Conservation (phyloP, 2,888 invertebrate genomes). For the Nasonia oneida region DNA sequence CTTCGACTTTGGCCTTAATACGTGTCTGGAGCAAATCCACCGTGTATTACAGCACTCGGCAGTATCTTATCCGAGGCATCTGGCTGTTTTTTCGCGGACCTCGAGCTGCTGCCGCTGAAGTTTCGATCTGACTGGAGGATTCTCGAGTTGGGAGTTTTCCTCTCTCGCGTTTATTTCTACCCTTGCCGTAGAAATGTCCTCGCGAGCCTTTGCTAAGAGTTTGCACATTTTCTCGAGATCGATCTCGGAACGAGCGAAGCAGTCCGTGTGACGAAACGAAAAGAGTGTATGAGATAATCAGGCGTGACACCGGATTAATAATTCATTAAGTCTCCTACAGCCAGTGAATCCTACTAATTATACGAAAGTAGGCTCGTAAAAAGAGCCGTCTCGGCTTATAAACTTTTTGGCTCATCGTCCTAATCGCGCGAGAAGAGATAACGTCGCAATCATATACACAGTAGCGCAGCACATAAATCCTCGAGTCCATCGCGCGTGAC, state of each 20-base stretch:
- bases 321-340: neutral
- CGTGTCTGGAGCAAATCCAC: slow-evolving; percentile 44
- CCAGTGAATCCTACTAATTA: slow-evolving; percentile 4
- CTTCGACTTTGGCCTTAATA: slow-evolving; percentile 38
- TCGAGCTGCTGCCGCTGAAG: slow-evolving; percentile 3
- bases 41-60: slow-evolving; percentile 42
- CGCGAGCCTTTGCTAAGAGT: neutral
- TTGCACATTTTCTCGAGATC: slow-evolving; percentile 33
- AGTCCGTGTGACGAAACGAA: neutral
- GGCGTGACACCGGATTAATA: neutral
- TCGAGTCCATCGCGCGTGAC: neutral
- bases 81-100: slow-evolving; percentile 25
- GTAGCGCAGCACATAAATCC: neutral
- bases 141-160: neutral
- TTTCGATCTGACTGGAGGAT: slow-evolving; percentile 42
- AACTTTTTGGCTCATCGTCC: neutral
- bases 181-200: neutral
- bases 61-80: slow-evolving; percentile 35
- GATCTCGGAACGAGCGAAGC: neutral
- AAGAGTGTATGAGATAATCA: neutral
- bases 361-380: neutral
- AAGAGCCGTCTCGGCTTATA: neutral
- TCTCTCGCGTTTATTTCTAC: slow-evolving; percentile 15
- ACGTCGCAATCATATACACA: neutral
- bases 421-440: neutral